These are phyloP conservation scores for Apoda limacodes DNA, from an alignment of 2,888 invertebrate genomes.

Conservation along the genomic window DNA sequence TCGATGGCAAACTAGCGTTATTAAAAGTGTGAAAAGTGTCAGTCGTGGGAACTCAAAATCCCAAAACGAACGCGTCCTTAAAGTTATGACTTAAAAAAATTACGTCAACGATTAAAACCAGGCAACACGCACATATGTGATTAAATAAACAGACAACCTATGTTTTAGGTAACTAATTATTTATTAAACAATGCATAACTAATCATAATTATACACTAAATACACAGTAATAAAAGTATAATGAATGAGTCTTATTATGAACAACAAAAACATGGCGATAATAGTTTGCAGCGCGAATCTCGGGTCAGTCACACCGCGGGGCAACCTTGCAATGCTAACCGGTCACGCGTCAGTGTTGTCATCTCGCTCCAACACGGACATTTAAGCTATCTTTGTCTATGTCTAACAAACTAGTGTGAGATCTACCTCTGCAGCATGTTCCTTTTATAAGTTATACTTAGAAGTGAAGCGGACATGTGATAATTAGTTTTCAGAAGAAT, in stretches of 20 bases:
- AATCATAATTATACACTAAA: conserved; percentile 29
- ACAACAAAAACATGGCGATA: conserved; percentile 36
- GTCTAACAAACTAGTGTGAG: conserved; percentile 24
- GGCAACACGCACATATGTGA: too few species aligned
- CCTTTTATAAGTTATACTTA: too few species aligned
- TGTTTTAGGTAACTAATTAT: too few species aligned
- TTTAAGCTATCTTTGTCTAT: conserved; percentile 25
- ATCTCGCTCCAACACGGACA: conserved; percentile 28
- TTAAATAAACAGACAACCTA: too few species aligned
- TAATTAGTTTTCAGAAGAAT: conserved; percentile 12
- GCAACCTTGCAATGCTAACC: conserved; percentile 70
- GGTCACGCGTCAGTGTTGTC: conserved; percentile 42
- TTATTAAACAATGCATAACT: conserved; percentile 19
- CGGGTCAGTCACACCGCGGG: conserved; percentile 54
- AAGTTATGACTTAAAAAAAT: too few species aligned
- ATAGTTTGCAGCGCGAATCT: conserved; percentile 45
- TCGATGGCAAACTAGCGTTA: too few species aligned
- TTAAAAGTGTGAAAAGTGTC: too few species aligned
- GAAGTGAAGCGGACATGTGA: conserved; percentile 28
- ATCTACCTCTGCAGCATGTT: too few species aligned
- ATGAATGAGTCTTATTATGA: conserved; percentile 38
- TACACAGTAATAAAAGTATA: conserved; percentile 37
- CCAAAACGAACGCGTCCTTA: too few species aligned
- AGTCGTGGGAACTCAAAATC: too few species aligned
- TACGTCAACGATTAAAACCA: too few species aligned